Conservation (phyloP, 2,888 invertebrate genomes). For the Carabus problematicus region DNA sequence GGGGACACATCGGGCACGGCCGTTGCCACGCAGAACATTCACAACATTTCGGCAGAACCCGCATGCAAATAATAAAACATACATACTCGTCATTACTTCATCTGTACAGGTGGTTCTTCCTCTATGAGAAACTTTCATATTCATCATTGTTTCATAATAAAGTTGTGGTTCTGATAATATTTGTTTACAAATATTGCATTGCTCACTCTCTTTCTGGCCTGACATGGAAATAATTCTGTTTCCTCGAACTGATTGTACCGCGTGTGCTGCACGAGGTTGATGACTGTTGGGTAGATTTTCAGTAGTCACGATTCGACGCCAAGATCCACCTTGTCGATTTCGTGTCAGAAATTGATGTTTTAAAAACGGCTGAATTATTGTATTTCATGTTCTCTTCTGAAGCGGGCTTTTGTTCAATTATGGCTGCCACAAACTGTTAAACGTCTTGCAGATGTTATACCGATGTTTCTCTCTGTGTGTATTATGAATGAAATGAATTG, state of each 20-base stretch:
- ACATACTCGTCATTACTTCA: too few relatives aligned
- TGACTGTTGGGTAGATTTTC: slow-evolving; percentile 9
- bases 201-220: background rate
- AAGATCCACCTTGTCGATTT: slow-evolving; percentile 8
- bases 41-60: too few relatives aligned
- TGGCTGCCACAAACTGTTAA: too few relatives aligned
- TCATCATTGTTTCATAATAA: background rate
- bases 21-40: background rate
- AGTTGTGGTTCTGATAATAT: background rate
- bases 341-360: slow-evolving; percentile 19
- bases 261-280: background rate
- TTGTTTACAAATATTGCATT: background rate
- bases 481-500: too few relatives aligned
- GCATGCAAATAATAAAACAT: too few relatives aligned
- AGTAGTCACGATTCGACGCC: slow-evolving; percentile 12
- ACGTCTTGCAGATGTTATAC: too few relatives aligned
- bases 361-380: slow-evolving; percentile 16
- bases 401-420: too few relatives aligned
- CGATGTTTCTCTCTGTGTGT: too few relatives aligned
- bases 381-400: background rate
- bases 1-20: slow-evolving; percentile 1
- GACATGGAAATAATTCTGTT: background rate
- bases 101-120: too few relatives aligned
- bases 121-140: background rate
- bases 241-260: background rate